These are phyloP conservation scores for Drosophila obscura DNA, from an alignment of 1,140 invertebrate genomes.

Conservation along the genomic window DNA sequence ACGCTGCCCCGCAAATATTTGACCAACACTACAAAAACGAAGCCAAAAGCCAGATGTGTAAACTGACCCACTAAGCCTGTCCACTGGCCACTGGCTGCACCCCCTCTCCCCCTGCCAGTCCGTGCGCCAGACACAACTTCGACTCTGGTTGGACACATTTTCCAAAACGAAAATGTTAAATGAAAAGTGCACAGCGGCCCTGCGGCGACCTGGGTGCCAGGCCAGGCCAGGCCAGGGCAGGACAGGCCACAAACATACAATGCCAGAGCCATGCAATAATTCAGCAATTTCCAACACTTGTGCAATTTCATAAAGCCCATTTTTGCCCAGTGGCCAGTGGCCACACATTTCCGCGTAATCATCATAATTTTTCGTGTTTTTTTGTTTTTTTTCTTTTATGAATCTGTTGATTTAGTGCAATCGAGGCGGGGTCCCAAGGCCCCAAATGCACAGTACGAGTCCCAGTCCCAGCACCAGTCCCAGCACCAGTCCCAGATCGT, in stretches of 20 bases:
- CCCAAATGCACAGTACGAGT: too few species aligned
- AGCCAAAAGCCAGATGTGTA: conserved; percentile 64
- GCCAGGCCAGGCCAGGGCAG: conserved; percentile 1
- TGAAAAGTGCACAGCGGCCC: conserved; percentile 66
- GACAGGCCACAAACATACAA: too few species aligned
- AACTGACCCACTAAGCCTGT: conserved; percentile 69
- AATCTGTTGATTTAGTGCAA: conserved; percentile 62
- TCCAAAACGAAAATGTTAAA: conserved; percentile 36
- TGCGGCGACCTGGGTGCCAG: conserved; percentile 35
- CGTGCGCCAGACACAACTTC: background rate
- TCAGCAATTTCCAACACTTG: conserved; percentile 71
- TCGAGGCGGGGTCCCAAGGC: conserved; percentile 14
- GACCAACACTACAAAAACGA: conserved; percentile 62
- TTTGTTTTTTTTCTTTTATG: conserved; percentile 36
- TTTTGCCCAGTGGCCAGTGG: conserved; percentile 72
- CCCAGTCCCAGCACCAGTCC: background rate
- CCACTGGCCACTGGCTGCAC: conserved; percentile 2
- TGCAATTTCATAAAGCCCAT: conserved; percentile 73
- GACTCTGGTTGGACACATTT: conserved; percentile 24
- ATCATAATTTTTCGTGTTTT: conserved; percentile 75
- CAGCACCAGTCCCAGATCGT: background rate
- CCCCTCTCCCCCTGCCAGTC: conserved; percentile 1
- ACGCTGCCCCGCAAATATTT: conserved; percentile 71
- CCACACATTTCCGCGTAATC: conserved; percentile 79
- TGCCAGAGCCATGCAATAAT: conserved; percentile 48